These are phyloP conservation scores for Garra rufa DNA, from an alignment of 2,113 vertebrate genomes.

Conservation along the genomic window DNA sequence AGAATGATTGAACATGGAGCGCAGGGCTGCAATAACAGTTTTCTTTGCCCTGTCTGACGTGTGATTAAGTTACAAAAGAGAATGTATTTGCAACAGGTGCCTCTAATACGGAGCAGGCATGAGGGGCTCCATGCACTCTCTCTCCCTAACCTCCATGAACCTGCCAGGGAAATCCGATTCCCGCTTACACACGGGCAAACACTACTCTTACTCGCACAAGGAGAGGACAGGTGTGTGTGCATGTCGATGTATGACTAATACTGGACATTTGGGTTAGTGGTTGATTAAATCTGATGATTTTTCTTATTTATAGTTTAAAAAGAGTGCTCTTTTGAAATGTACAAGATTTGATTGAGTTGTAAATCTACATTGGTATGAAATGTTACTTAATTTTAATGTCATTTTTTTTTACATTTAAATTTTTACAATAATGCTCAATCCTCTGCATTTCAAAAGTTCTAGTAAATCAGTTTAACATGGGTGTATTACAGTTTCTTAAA, in stretches of 20 bases:
- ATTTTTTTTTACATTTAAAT: no score
- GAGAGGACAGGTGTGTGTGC: slow-evolving; percentile 15
- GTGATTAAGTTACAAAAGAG: slow-evolving; percentile 77
- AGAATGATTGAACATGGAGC: slow-evolving; percentile 70
- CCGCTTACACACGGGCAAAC: slow-evolving; percentile 69
- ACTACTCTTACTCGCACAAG: slow-evolving; percentile 54
- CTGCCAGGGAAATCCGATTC: slow-evolving; percentile 75
- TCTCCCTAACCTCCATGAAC: slow-evolving; percentile 73
- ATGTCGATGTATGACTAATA: not conserved
- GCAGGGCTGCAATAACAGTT: slow-evolving; percentile 73
- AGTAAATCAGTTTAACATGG: not conserved
- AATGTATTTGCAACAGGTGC: slow-evolving; percentile 80
- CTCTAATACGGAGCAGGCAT: slow-evolving; percentile 69
- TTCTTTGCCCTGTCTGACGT: slow-evolving; percentile 72
- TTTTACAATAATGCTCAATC: no score
- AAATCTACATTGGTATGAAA: no score
- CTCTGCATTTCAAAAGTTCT: not conserved
- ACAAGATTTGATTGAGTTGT: no score
- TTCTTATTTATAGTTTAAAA: not conserved
- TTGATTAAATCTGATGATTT: not conserved
- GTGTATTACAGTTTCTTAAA: not conserved
- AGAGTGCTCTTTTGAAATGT: no score
- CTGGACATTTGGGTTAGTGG: not conserved
- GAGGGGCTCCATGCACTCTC: slow-evolving; percentile 62
- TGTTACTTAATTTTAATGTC: no score